Evolutionary conservation across 1,140 invertebrate species (phyloP).

Genomic region (Archegozetes longisetosus): DNA sequence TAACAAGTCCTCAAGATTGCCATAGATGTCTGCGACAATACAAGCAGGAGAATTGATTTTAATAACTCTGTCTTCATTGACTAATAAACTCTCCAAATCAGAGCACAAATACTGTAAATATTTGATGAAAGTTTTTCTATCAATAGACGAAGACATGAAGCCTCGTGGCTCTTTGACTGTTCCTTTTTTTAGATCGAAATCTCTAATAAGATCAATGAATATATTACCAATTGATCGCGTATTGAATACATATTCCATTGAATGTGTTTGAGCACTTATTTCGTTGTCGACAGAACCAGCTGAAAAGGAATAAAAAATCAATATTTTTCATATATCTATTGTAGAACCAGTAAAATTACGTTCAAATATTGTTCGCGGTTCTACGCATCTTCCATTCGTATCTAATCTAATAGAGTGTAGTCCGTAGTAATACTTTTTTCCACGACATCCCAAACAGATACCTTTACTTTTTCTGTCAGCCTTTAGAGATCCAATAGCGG

Average conservation of each 20-base stretch:
- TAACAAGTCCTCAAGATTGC: slow-evolving; percentile 40
- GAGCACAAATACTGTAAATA: not conserved
- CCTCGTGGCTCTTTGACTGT: not conserved
- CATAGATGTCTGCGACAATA: slow-evolving; percentile 39
- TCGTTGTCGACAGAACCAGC: not conserved
- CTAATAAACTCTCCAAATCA: slow-evolving; percentile 21
- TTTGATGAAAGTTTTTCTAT: not conserved
- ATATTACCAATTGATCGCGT: slow-evolving; percentile 7
- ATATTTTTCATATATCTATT: not conserved
- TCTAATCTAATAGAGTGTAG: slow-evolving; percentile 4
- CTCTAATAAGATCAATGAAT: slow-evolving; percentile 9
- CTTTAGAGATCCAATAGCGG: not conserved
- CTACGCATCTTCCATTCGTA: slow-evolving; percentile 1
- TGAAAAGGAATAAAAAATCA: slow-evolving; percentile 1
- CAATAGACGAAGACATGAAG: not conserved
- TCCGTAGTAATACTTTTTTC: slow-evolving; percentile 7
- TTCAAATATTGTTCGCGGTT: slow-evolving; percentile 3
- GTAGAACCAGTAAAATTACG: not conserved
- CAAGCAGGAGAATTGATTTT: slow-evolving; percentile 36
- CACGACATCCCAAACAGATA: slow-evolving; percentile 9
- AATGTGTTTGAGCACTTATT: slow-evolving; percentile 2
- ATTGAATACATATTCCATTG: slow-evolving; percentile 7
- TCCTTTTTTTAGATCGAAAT: not conserved
- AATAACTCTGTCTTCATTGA: slow-evolving; percentile 25
- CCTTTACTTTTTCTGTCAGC: not conserved